These are phyloP conservation scores for Martes flavigula DNA, from an alignment of 2,797 vertebrate genomes.

Conservation along the genomic window DNA sequence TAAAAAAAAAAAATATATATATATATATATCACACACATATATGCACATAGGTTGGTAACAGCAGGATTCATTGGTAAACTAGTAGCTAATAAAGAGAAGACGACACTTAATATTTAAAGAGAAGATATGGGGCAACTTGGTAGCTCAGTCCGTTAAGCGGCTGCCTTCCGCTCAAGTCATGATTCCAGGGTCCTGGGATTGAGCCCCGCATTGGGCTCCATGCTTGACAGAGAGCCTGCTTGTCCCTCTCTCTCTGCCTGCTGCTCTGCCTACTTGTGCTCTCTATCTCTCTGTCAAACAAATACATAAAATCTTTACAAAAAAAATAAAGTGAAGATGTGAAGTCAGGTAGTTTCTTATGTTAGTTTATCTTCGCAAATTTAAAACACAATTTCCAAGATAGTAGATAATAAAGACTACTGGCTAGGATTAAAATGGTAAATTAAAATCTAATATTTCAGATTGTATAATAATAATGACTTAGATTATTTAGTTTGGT, in stretches of 20 bases:
- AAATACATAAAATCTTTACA: too few species aligned
- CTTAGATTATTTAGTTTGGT: slow-evolving; percentile 48
- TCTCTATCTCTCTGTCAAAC: too few species aligned
- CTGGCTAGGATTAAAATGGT: neutral
- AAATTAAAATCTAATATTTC: slow-evolving; percentile 49
- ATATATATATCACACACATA: neutral
- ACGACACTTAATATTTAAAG: slow-evolving; percentile 28
- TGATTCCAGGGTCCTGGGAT: too few species aligned
- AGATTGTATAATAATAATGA: neutral
- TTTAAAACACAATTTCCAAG: slow-evolving; percentile 39
- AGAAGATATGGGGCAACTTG: neutral
- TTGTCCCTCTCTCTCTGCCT: too few species aligned
- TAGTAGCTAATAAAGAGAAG: slow-evolving; percentile 10
- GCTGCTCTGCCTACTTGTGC: too few species aligned
- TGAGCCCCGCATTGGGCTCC: too few species aligned
- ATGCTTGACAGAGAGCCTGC: too few species aligned
- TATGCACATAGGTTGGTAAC: neutral
- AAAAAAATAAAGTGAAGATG: neutral
- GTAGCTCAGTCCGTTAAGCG: too few species aligned
- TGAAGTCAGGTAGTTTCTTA: neutral
- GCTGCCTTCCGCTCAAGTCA: too few species aligned
- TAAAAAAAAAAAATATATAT: neutral
- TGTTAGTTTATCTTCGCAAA: slow-evolving; percentile 9
- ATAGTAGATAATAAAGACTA: slow-evolving; percentile 14
- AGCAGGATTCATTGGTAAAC: slow-evolving; percentile 5